phyloP scores from a whole-genome alignment of 37 sponge, comb jelly and placozoan species.

The Chondrosia reniformis region DNA sequence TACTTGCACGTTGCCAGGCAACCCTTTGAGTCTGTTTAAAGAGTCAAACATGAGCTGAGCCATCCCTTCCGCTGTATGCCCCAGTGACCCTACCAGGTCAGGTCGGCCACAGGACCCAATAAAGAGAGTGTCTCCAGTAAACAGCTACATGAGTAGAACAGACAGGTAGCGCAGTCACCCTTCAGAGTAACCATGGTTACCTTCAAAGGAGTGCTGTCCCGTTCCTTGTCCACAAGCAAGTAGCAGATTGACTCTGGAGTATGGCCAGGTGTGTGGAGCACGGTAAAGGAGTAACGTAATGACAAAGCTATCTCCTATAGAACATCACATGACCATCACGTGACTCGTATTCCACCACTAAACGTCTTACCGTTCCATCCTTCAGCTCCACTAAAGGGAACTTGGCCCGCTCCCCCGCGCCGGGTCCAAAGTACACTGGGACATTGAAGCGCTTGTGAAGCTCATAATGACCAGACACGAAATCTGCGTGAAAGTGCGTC shows the following conservation, averaged over 20 bases:
- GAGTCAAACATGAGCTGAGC: slow-evolving; percentile 70
- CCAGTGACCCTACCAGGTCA: slow-evolving; percentile 75
- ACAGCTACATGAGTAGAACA: slow-evolving; percentile 37
- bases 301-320: slow-evolving; percentile 65
- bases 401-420: slow-evolving; percentile 46
- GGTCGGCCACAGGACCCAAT: slow-evolving; percentile 91
- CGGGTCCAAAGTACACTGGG: slow-evolving; percentile 77
- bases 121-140: slow-evolving; percentile 92
- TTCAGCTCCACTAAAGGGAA: slow-evolving; percentile 66
- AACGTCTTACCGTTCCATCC: slow-evolving; percentile 63
- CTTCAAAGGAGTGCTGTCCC: slow-evolving; percentile 49
- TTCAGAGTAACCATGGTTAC: slow-evolving; percentile 30
- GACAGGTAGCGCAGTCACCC: not conserved
- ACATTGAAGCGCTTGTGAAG: slow-evolving; percentile 49
- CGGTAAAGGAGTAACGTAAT: slow-evolving; percentile 38
- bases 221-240: slow-evolving; percentile 47
- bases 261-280: slow-evolving; percentile 85
- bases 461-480: slow-evolving; percentile 90
- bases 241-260: slow-evolving; percentile 85
- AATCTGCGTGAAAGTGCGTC: slow-evolving; percentile 93
- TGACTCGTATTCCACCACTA: not conserved
- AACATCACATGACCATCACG: not conserved
- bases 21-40: slow-evolving; percentile 53
- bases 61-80: slow-evolving; percentile 74
- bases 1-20: slow-evolving; percentile 79